Conservation (phyloP, 2,113 vertebrate species). For the Azemiops feae region DNA sequence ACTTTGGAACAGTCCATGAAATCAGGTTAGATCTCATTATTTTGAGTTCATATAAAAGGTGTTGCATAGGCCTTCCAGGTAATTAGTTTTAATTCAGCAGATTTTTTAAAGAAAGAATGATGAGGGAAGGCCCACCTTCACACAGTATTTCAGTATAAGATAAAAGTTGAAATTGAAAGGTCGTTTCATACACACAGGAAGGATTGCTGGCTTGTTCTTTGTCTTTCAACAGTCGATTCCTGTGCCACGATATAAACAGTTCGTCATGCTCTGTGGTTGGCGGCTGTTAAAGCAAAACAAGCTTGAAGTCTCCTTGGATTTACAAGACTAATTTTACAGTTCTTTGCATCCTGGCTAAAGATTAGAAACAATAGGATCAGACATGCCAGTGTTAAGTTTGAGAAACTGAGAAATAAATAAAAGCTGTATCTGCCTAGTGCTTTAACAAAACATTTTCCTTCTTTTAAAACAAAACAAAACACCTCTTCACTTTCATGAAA, state of each 20-base stretch:
- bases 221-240: slow-evolving; percentile 15
- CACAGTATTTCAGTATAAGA: background rate
- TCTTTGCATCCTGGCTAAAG: background rate
- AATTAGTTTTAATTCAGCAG: background rate
- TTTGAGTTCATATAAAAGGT: background rate
- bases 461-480: background rate
- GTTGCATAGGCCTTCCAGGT: background rate
- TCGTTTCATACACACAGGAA: background rate
- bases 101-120: background rate
- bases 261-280: background rate
- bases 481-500: background rate
- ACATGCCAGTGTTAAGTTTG: background rate
- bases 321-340: background rate
- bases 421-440: background rate
- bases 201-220: background rate
- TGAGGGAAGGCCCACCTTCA: background rate
- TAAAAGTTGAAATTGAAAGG: background rate
- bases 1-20: background rate
- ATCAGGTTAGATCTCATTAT: background rate
- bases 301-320: background rate
- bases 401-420: background rate
- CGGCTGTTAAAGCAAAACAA: background rate
- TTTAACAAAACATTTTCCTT: background rate
- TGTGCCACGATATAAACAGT: background rate
- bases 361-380: background rate